Percentiles rank a stretch among this genome's conserved stretches.
Evolutionary conservation across 2,113 vertebrate species (phyloP).

Genomic region (Nycticebus coucang): DNA sequence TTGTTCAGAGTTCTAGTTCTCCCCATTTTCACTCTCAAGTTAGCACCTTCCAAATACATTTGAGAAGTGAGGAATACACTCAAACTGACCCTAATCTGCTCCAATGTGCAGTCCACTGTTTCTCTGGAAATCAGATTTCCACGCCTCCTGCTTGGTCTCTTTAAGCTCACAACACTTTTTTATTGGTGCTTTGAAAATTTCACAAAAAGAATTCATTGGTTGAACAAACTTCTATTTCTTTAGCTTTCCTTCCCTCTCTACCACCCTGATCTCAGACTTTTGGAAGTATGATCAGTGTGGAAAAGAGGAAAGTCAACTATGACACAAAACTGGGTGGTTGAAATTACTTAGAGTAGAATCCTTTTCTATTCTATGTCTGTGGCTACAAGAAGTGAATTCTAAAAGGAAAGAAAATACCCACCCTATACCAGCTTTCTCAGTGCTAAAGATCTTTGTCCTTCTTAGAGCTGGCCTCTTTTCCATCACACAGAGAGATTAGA

Average conservation of each 20-base stretch:
- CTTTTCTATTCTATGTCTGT: not conserved
- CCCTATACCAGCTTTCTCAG: not conserved
- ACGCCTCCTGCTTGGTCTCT: not conserved
- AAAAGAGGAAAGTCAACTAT: not conserved
- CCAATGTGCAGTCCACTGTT: not conserved
- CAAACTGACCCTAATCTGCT: not conserved
- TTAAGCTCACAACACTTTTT: not conserved
- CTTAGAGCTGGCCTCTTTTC: not conserved
- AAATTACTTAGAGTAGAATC: not conserved
- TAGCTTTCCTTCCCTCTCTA: not conserved
- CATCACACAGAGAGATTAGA: not conserved
- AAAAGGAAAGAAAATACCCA: not conserved
- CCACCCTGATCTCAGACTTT: not conserved
- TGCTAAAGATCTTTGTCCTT: not conserved
- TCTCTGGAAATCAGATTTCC: not conserved
- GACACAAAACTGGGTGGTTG: not conserved
- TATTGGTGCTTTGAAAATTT: not conserved
- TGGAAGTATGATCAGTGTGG: not conserved
- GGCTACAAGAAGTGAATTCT: not conserved
- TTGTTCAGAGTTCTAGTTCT: constrained; percentile 13
- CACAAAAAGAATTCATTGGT: not conserved
- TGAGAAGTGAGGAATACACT: not conserved
- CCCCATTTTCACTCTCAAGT: not conserved
- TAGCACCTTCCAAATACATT: not conserved
- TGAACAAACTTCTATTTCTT: not conserved